Conservation (phyloP, 2,797 vertebrate genomes). For the Pipistrellus pipistrellus region DNA sequence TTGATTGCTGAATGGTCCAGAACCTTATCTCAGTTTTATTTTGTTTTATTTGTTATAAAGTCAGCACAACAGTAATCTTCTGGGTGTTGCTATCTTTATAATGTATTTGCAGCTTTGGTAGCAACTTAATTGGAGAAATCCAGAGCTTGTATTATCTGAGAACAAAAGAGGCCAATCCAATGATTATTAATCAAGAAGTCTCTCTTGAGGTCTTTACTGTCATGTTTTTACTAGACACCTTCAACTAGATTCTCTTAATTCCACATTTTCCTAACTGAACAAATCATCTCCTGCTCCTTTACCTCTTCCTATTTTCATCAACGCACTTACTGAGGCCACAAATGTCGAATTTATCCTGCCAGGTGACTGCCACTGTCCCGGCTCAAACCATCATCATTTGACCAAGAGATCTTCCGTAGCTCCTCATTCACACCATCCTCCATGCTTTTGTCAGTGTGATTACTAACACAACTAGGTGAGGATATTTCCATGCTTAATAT, state of each 20-base stretch:
- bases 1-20: neutral
- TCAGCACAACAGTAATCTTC: neutral
- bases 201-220: neutral
- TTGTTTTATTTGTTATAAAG: neutral
- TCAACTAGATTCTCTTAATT: neutral
- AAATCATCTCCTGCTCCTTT: neutral
- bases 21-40: slow-evolving; percentile 31
- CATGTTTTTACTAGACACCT: neutral
- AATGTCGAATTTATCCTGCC: no score
- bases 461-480: neutral
- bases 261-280: neutral
- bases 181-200: neutral
- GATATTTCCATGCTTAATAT: neutral
- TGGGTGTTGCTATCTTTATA: neutral
- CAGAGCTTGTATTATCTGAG: neutral
- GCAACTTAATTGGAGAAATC: slow-evolving; percentile 4
- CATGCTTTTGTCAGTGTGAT: neutral
- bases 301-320: neutral
- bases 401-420: neutral
- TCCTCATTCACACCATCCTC: neutral
- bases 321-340: neutral
- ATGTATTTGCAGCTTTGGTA: neutral
- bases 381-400: neutral
- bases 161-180: neutral
- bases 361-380: neutral